Evolutionary conservation across 2,113 vertebrate species (phyloP).

Genomic region (Tilapia sparmanii): DNA sequence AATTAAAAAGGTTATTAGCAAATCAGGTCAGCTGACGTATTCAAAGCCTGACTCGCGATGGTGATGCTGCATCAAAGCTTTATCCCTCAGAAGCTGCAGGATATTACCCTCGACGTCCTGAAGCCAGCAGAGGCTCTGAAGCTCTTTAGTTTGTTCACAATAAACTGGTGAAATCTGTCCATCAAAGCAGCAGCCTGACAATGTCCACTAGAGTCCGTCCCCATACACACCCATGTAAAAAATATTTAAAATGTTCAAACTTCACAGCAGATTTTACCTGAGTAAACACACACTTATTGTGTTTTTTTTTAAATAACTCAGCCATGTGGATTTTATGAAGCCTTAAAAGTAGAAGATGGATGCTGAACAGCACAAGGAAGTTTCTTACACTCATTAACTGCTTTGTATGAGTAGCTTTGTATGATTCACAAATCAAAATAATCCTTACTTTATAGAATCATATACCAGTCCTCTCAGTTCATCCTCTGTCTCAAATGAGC

Average conservation of each 20-base stretch:
- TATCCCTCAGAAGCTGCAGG: background rate
- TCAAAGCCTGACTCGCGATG: background rate
- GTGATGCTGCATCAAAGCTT: background rate
- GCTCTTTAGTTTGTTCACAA: background rate
- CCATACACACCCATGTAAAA: background rate
- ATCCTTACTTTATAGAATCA: background rate
- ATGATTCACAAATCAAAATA: background rate
- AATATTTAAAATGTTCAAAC: background rate
- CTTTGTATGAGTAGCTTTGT: background rate
- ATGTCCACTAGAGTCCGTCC: background rate
- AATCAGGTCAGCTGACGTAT: background rate
- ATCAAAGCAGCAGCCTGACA: background rate
- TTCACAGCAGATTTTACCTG: background rate
- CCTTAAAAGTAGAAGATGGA: background rate
- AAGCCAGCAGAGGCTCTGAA: background rate
- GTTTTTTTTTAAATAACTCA: fast-evolving
- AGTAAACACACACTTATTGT: background rate
- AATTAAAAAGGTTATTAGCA: background rate
- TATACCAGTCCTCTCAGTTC: background rate
- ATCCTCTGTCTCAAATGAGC: background rate
- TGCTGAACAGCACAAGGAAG: background rate
- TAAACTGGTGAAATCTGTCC: background rate
- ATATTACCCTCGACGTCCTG: background rate
- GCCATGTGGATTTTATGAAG: background rate
- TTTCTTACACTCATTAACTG: background rate